These are phyloP conservation scores for Hypocryptadius cinnamomeus DNA, from an alignment of 2,113 vertebrate species.

Conservation along the genomic window DNA sequence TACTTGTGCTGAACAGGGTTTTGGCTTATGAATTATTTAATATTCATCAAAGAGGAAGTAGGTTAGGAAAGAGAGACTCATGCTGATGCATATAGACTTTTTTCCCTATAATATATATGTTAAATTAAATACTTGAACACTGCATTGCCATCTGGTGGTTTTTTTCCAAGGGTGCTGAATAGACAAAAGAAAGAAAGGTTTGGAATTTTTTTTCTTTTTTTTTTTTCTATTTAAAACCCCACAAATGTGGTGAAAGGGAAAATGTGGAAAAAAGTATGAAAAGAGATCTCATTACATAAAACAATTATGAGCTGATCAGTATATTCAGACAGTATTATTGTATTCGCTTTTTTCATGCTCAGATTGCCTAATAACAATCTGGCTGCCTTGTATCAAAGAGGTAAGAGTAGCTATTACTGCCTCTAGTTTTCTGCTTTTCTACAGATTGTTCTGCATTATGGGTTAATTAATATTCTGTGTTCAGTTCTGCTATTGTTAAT, in stretches of 20 bases:
- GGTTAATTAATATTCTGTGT: neutral
- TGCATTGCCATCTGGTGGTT: constrained; percentile 69
- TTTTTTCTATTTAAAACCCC: too few species aligned
- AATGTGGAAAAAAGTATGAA: neutral
- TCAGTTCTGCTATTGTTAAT: neutral
- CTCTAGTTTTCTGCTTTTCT: neutral
- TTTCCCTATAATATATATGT: neutral
- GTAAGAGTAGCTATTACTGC: neutral
- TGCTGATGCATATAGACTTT: neutral
- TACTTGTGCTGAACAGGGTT: neutral
- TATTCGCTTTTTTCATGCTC: neutral
- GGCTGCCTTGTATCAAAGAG: neutral
- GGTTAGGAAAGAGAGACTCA: neutral
- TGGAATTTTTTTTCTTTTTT: neutral
- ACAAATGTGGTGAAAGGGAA: neutral
- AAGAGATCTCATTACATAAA: neutral
- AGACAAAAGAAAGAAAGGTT: neutral
- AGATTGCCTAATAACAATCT: neutral
- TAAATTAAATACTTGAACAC: constrained; percentile 44
- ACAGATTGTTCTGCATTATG: neutral
- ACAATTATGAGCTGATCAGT: neutral
- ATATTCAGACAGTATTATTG: neutral
- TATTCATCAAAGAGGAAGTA: constrained; percentile 16
- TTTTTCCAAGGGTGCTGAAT: constrained; percentile 15
- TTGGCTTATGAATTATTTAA: constrained; percentile 11